Evolutionary conservation across 30 jellyfish, hydroid and myxozoan genomes (phyloP).

Genomic region (Chironex yamaguchii): DNA sequence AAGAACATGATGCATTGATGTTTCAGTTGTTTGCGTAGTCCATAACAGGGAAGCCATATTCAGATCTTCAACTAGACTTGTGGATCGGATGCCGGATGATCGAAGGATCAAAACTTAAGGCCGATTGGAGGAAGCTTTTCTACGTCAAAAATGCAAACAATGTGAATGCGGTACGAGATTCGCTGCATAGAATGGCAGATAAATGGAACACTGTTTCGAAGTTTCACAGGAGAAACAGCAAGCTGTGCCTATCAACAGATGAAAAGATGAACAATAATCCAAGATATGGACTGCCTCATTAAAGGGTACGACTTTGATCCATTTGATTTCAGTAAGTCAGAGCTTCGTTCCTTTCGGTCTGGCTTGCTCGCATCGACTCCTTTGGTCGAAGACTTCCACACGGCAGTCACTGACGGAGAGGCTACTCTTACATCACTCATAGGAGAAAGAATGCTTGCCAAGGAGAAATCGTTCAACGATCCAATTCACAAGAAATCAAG

Average conservation of each 20-base stretch:
- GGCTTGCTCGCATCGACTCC: slow-evolving; percentile 11
- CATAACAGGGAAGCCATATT: slow-evolving; percentile 42
- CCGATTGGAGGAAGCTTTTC: slow-evolving; percentile 22
- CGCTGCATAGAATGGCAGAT: slow-evolving; percentile 41
- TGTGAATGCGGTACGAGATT: slow-evolving; percentile 12
- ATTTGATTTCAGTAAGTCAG: slow-evolving; percentile 16
- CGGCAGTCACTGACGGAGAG: slow-evolving; percentile 35
- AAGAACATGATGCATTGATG: slow-evolving; percentile 23
- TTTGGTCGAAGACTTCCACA: slow-evolving; percentile 36
- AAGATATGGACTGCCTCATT: slow-evolving; percentile 27
- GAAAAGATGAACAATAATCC: slow-evolving; percentile 44
- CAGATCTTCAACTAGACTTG: slow-evolving; percentile 10
- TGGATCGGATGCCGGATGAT: slow-evolving; percentile 21
- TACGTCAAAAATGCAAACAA: slow-evolving; percentile 10
- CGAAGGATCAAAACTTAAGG: slow-evolving; percentile 21
- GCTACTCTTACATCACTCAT: slow-evolving; percentile 1
- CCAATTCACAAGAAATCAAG: slow-evolving; percentile 46
- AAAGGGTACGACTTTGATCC: slow-evolving; percentile 20
- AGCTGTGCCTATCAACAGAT: slow-evolving; percentile 14
- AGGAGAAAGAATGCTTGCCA: slow-evolving; percentile 36
- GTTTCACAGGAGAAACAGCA: slow-evolving; percentile 8
- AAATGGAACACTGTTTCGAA: slow-evolving; percentile 7
- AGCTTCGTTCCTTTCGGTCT: slow-evolving; percentile 28
- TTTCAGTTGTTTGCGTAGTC: slow-evolving; percentile 49
- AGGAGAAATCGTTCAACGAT: slow-evolving; percentile 53